Conservation (phyloP, 2,113 vertebrate species). For the Psettodes erumei region DNA sequence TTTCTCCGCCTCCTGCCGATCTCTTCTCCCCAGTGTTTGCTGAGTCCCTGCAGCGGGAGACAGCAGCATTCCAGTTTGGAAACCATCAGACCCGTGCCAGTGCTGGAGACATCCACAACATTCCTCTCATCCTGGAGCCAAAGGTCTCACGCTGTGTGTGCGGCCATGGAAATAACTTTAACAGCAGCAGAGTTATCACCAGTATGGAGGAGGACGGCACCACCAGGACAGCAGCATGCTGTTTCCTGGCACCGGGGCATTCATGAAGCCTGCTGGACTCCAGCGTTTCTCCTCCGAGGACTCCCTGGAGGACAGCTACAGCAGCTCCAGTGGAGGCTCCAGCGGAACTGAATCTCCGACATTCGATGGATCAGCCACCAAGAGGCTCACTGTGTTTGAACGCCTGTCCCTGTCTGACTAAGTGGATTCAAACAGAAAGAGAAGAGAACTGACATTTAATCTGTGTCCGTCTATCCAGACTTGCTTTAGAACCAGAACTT, state of each 20-base stretch:
- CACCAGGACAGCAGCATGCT: conserved; percentile 43
- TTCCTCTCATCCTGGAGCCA: conserved; percentile 75
- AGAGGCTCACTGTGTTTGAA: conserved; percentile 89
- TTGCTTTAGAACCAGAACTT: conserved; percentile 55
- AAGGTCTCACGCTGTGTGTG: conserved; percentile 83
- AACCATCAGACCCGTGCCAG: conserved; percentile 73
- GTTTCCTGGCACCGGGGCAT: conserved; percentile 45
- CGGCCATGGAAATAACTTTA: conserved; percentile 77
- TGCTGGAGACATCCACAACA: conserved; percentile 79
- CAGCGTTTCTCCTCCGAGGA: conserved; percentile 89
- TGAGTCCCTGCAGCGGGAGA: conserved; percentile 64
- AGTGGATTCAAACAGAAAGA: conserved; percentile 23
- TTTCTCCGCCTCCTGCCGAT: conserved; percentile 85
- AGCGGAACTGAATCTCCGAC: conserved; percentile 89
- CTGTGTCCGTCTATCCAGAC: conserved; percentile 37
- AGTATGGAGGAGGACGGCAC: conserved; percentile 65
- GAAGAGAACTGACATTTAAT: conserved; percentile 37
- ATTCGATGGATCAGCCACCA: conserved; percentile 80
- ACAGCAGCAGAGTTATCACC: conserved; percentile 50
- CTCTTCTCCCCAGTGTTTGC: conserved; percentile 81
- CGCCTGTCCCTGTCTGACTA: conserved; percentile 90
- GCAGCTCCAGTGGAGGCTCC: conserved; percentile 87
- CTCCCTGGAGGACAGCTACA: conserved; percentile 90
- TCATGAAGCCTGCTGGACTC: conserved; percentile 57
- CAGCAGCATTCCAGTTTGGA: conserved; percentile 81